Conservation (phyloP, 2,797 vertebrate genomes). For the Cyprinodon diabolis region DNA sequence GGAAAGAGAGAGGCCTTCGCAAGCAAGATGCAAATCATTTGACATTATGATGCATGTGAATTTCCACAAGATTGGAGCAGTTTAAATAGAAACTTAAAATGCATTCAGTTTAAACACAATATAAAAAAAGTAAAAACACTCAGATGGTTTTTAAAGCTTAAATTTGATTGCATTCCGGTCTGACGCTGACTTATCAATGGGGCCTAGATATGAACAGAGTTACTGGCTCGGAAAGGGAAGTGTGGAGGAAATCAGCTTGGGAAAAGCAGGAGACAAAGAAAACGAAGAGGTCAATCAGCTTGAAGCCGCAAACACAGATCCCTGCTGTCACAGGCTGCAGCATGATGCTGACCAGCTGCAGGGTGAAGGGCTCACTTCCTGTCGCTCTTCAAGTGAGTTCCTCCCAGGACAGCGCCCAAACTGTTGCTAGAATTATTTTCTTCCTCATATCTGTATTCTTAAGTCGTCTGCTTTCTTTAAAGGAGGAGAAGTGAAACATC, state of each 20-base stretch:
- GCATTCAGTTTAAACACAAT: background rate
- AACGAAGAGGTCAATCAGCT: slow-evolving; percentile 32
- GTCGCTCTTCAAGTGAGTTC: slow-evolving; percentile 30
- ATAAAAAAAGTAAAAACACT: background rate
- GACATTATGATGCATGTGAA: slow-evolving; percentile 20
- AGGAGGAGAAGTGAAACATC: slow-evolving; percentile 37
- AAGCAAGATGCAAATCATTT: slow-evolving; percentile 27
- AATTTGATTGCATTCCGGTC: slow-evolving; percentile 26
- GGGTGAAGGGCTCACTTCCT: slow-evolving; percentile 54
- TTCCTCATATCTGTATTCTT: slow-evolving; percentile 15
- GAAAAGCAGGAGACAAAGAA: slow-evolving; percentile 54
- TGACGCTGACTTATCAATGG: slow-evolving; percentile 48
- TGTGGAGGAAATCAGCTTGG: slow-evolving; percentile 53
- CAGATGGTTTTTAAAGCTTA: background rate
- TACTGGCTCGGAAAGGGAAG: slow-evolving; percentile 52
- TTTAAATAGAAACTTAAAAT: slow-evolving; percentile 1
- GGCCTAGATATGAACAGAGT: slow-evolving; percentile 43
- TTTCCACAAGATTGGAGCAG: slow-evolving; percentile 2
- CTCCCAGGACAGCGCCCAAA: slow-evolving; percentile 14
- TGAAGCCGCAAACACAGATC: slow-evolving; percentile 51
- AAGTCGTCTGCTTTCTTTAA: slow-evolving; percentile 25
- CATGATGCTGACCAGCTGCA: slow-evolving; percentile 70
- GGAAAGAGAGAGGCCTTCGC: slow-evolving; percentile 16
- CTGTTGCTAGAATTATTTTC: background rate
- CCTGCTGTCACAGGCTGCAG: slow-evolving; percentile 55